These are phyloP conservation scores for Agrilus planipennis DNA, from an alignment of 1,140 invertebrate genomes.

Conservation along the genomic window DNA sequence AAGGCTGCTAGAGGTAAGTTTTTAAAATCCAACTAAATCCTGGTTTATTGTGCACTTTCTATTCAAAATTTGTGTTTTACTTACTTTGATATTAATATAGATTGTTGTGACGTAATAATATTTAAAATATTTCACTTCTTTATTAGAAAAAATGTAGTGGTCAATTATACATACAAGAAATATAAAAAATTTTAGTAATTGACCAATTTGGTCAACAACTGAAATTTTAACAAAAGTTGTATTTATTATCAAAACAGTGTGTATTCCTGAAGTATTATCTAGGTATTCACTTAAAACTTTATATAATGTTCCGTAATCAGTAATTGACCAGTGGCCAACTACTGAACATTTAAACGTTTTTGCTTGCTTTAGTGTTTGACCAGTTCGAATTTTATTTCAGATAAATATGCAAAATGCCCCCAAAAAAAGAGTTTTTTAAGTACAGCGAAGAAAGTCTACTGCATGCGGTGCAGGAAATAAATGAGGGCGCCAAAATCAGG, in stretches of 20 bases:
- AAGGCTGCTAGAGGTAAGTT: background rate
- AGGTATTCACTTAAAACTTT: slow-evolving; percentile 7
- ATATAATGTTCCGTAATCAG: slow-evolving; percentile 7
- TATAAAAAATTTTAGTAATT: background rate
- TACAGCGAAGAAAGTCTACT: slow-evolving; percentile 7
- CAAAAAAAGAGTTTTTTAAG: slow-evolving; percentile 7
- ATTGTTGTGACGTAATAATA: no score
- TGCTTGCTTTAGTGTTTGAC: background rate
- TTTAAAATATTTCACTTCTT: background rate
- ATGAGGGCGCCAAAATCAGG: slow-evolving; percentile 7
- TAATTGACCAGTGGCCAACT: no score
- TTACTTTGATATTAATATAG: no score
- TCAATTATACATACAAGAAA: background rate
- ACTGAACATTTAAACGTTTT: background rate
- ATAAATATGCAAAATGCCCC: slow-evolving; percentile 2
- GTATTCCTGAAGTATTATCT: slow-evolving; percentile 5
- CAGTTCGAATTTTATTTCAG: slow-evolving; percentile 5
- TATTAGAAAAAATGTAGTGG: background rate
- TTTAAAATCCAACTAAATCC: background rate
- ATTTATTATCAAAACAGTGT: slow-evolving; percentile 3
- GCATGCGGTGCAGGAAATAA: slow-evolving; percentile 6
- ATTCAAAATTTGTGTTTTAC: no score
- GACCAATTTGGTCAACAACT: background rate
- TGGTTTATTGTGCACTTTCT: no score
- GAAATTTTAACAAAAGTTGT: slow-evolving; percentile 3